Percentiles rank a stretch among this genome's conserved stretches.
These are phyloP conservation scores for Pan troglodytes DNA, from an alignment of 2,113 vertebrate genomes.

Conservation along the genomic window NHGRI_mPanTro3-v2.1_pri NC_072410.2:42598501-42599000, in stretches of 20 bases:
- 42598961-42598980: neutral
- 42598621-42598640: neutral
- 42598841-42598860: neutral
- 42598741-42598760: neutral
- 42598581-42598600: neutral
- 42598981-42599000: neutral
- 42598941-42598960: neutral
- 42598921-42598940: neutral
- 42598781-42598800: neutral
- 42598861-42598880: accelerated
- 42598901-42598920: neutral
- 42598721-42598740: neutral
- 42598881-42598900: neutral
- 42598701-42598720: neutral
- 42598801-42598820: neutral
- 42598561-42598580: neutral
- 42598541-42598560: neutral
- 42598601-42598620: neutral
- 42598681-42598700: neutral
- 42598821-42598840: neutral
- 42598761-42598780: neutral
- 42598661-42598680: neutral
- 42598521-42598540: neutral
- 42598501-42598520: neutral
- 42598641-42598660: neutral